Conservation (phyloP, 2,888 invertebrate species). For the Lasioglossum figueresi region DNA sequence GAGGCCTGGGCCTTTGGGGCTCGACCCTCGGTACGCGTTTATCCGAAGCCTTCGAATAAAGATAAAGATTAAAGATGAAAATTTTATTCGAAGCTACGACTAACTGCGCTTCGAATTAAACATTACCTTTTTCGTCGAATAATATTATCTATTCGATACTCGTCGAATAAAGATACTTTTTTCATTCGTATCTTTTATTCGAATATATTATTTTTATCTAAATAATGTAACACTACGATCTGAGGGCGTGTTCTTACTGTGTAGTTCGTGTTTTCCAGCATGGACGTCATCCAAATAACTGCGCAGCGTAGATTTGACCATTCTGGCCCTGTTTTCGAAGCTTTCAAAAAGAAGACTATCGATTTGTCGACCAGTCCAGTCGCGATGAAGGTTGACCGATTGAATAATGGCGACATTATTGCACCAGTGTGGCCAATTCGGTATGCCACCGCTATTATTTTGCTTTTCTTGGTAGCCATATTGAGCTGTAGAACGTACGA, state of each 20-base stretch:
- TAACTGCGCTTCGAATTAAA: too few relatives aligned
- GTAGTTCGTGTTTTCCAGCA: constrained; percentile 43
- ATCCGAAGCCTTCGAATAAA: too few relatives aligned
- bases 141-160: too few relatives aligned
- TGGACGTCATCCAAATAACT: constrained; percentile 55
- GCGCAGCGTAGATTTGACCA: constrained; percentile 55
- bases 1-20: too few relatives aligned
- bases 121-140: too few relatives aligned
- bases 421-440: constrained; percentile 66
- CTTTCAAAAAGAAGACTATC: constrained; percentile 55
- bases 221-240: too few relatives aligned
- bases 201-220: too few relatives aligned
- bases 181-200: too few relatives aligned
- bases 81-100: too few relatives aligned
- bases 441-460: constrained; percentile 33
- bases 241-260: neutral
- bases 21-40: too few relatives aligned
- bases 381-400: constrained; percentile 55
- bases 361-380: constrained; percentile 64
- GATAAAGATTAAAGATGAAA: too few relatives aligned
- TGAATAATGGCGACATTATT: constrained; percentile 63
- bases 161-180: too few relatives aligned
- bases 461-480: neutral
- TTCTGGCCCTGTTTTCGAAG: constrained; percentile 60
- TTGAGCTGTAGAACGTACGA: neutral